phyloP scores from a whole-genome alignment of 2,797 vertebrate species.

The Chaetophractus vellerosus region DNA sequence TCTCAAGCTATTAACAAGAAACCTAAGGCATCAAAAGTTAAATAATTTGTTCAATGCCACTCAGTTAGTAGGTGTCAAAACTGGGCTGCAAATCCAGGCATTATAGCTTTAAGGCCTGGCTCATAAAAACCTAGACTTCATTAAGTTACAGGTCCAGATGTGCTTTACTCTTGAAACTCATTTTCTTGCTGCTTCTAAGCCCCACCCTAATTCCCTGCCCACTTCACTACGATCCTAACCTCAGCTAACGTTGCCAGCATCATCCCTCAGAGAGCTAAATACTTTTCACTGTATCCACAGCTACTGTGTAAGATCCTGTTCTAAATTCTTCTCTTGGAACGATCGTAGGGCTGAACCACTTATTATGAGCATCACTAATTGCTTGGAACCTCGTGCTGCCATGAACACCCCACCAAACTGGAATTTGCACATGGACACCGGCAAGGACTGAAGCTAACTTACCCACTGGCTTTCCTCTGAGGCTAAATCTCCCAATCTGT shows the following conservation, averaged over 20 bases:
- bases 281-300: not conserved
- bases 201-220: not conserved
- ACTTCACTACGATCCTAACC: not conserved
- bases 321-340: not conserved
- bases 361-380: not conserved
- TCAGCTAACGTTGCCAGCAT: not conserved
- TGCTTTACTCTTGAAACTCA: not conserved
- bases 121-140: constrained; percentile 1
- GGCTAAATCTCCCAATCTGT: not conserved
- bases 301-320: not conserved
- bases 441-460: not conserved
- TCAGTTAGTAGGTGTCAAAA: not conserved
- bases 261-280: not conserved
- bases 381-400: not conserved
- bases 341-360: not conserved
- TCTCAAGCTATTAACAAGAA: not conserved
- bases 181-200: not conserved
- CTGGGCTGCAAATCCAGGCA: not conserved
- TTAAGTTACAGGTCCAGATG: not conserved
- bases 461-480: not conserved
- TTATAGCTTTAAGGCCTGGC: not conserved
- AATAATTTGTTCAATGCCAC: not conserved
- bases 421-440: not conserved
- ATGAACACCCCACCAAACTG: not conserved
- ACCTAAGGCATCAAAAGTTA: not conserved